Conservation (phyloP, 2,113 vertebrate genomes). For the Proteles cristata region DNA sequence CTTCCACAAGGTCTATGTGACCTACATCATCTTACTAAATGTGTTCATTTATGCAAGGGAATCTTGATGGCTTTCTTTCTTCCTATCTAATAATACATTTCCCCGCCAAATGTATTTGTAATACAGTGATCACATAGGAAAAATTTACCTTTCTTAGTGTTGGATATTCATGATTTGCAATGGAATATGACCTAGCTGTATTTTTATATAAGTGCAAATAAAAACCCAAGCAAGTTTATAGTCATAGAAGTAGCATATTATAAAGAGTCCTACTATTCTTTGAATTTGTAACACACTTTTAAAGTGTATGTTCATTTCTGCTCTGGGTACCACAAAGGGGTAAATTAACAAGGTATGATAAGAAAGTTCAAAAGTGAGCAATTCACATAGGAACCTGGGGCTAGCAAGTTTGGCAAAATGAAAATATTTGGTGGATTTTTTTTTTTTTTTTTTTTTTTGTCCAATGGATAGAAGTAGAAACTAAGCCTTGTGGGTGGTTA, state of each 20-base stretch:
- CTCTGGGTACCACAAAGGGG: background rate
- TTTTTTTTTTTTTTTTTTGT: background rate
- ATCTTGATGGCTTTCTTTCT: background rate
- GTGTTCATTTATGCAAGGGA: background rate
- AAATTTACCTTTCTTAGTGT: background rate
- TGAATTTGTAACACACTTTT: background rate
- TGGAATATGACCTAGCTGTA: background rate
- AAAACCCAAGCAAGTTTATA: background rate
- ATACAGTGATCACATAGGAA: background rate
- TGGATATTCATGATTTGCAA: background rate
- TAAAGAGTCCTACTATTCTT: background rate
- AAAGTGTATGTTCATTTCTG: background rate
- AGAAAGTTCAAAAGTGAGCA: background rate
- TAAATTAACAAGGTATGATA: background rate
- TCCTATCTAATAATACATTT: background rate
- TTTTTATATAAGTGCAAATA: background rate
- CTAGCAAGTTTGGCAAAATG: background rate
- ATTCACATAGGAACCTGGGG: background rate
- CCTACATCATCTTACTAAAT: background rate
- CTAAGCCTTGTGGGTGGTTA: background rate
- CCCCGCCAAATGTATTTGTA: background rate
- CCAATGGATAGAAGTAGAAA: background rate
- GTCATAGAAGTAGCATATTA: background rate
- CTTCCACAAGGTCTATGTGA: background rate
- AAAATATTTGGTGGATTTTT: background rate